phyloP scores from a whole-genome alignment of 1,140 invertebrate species.

The Andrena cerasifolii region DNA sequence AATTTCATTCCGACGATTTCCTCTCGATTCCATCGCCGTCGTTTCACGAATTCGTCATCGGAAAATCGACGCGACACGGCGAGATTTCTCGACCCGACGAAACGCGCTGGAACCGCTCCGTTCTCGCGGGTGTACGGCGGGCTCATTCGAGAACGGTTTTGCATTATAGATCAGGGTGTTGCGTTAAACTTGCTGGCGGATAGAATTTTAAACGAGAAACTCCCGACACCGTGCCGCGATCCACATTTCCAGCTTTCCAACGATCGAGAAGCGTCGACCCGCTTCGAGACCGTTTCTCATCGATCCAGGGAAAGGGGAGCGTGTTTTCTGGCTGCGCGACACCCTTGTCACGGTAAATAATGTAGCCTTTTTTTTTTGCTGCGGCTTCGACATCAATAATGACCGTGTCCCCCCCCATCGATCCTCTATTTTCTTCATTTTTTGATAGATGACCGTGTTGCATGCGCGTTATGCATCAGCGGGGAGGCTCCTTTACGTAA shows the following conservation, averaged over 20 bases:
- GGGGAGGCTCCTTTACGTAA: constrained; percentile 31
- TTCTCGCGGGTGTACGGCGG: not conserved
- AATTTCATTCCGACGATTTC: no score
- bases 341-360: not conserved
- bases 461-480: constrained; percentile 22
- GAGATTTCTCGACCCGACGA: no score
- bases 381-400: constrained; percentile 22
- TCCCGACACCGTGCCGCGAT: constrained; percentile 15
- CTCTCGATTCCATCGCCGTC: no score
- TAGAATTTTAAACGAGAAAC: constrained; percentile 43
- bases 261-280: not conserved
- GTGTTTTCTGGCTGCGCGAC: not conserved
- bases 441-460: constrained; percentile 20
- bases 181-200: not conserved
- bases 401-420: not conserved
- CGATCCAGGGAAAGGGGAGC: not conserved
- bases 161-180: constrained; percentile 38
- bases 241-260: constrained; percentile 9
- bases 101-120: no score
- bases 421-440: no score
- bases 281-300: not conserved
- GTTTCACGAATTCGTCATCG: no score
- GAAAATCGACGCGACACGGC: no score
- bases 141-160: not conserved
- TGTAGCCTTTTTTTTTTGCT: not conserved